Evolutionary conservation across 2,113 vertebrate genomes (phyloP).

Genomic region (Grantiella picta): DNA sequence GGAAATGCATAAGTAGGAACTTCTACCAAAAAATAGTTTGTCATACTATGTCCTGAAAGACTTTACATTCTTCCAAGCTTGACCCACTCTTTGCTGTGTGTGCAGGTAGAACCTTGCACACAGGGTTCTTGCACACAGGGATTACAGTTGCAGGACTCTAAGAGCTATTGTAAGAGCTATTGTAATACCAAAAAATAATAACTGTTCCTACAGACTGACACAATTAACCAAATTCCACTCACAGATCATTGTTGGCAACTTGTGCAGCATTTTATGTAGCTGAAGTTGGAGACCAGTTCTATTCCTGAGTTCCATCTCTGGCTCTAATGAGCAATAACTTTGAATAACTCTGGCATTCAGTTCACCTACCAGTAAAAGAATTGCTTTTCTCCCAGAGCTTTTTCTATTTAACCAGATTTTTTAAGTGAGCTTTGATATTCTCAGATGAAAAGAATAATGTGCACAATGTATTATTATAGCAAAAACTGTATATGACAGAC

Average conservation of each 20-base stretch:
- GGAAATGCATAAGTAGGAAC: neutral
- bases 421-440: constrained; percentile 24
- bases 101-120: neutral
- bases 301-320: neutral
- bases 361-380: constrained; percentile 20
- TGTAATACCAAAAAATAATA: neutral
- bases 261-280: neutral
- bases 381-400: neutral
- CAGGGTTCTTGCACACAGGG: neutral
- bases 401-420: neutral
- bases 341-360: neutral
- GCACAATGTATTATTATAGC: neutral
- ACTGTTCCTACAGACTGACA: constrained; percentile 26
- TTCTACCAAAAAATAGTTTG: neutral
- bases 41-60: neutral
- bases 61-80: neutral
- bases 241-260: constrained; percentile 36
- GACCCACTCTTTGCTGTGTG: neutral
- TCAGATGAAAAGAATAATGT: neutral
- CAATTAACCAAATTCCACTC: constrained; percentile 47
- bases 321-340: constrained; percentile 11
- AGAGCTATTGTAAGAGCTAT: neutral
- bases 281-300: neutral
- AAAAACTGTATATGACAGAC: neutral
- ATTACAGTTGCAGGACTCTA: neutral